A percentile compares a stretch with the other conserved stretches of the same genome.
These are phyloP conservation scores for Lepilemur septentrionalis DNA, from an alignment of 2,797 vertebrate genomes.

Conservation along the genomic window DNA sequence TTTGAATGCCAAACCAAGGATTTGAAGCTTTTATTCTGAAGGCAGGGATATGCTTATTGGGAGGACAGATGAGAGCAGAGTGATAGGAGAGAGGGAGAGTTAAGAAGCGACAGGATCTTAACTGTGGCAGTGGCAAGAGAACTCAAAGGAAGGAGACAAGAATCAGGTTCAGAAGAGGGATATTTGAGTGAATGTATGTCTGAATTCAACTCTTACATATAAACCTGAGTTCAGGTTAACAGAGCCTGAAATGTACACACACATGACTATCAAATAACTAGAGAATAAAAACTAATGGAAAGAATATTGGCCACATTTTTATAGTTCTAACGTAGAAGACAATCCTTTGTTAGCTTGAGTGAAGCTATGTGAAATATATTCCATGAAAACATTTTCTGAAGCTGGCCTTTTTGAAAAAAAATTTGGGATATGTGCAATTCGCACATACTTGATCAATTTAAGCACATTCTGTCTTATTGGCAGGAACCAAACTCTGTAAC, in stretches of 20 bases:
- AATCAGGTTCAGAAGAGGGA: background rate
- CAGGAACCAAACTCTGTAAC: slow-evolving; percentile 48
- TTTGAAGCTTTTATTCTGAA: slow-evolving; percentile 36
- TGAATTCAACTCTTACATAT: background rate
- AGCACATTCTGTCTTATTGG: slow-evolving; percentile 59
- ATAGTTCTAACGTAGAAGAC: background rate
- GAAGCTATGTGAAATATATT: slow-evolving; percentile 24
- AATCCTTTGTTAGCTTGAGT: slow-evolving; percentile 24
- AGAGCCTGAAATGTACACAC: background rate
- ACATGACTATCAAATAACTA: background rate
- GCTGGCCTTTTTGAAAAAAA: slow-evolving; percentile 37
- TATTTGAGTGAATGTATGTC: background rate
- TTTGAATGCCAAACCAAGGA: background rate
- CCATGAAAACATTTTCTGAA: slow-evolving; percentile 46
- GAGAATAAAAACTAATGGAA: slow-evolving; percentile 6
- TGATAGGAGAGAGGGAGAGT: background rate
- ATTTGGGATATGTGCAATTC: slow-evolving; percentile 40
- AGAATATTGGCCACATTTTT: background rate
- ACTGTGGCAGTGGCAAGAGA: background rate
- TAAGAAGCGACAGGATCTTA: background rate
- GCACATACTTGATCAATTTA: slow-evolving; percentile 58
- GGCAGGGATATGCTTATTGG: background rate
- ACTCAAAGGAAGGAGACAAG: background rate
- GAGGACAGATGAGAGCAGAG: background rate
- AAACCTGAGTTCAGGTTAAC: background rate